phyloP scores from a whole-genome alignment of 2,888 invertebrate species.

The Epirrhoe alternata region DNA sequence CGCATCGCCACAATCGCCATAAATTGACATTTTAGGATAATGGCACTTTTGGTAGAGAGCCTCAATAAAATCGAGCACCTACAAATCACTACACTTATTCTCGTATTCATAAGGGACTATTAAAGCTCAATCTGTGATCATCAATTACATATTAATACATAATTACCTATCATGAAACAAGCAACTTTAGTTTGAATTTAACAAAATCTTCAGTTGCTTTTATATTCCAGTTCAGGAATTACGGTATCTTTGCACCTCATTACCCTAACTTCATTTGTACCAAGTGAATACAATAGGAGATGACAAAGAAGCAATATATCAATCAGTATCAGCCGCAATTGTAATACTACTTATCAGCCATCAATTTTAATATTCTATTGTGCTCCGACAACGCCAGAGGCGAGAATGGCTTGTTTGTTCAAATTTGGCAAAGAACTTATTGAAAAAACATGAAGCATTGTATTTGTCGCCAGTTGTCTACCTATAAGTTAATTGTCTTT shows the following conservation, averaged over 20 bases:
- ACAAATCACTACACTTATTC: no score
- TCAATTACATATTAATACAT: no score
- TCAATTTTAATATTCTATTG: slow-evolving; percentile 3
- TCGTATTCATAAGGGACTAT: no score
- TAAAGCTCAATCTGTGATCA: no score
- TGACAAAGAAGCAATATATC: slow-evolving; percentile 23
- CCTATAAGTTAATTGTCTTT: no score
- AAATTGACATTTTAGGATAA: no score
- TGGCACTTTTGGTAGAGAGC: no score
- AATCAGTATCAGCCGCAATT: slow-evolving; percentile 7
- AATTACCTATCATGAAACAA: background rate
- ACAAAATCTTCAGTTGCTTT: background rate
- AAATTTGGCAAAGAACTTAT: background rate
- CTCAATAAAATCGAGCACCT: no score
- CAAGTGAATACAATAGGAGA: slow-evolving; percentile 12
- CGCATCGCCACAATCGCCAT: background rate
- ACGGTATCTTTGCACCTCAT: slow-evolving; percentile 13
- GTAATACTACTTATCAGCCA: background rate
- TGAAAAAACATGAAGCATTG: background rate
- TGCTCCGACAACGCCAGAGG: background rate
- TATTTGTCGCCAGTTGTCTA: no score
- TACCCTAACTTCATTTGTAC: slow-evolving; percentile 6
- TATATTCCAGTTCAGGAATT: background rate
- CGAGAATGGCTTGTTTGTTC: background rate
- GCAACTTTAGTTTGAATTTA: background rate